Evolutionary conservation across 2,888 invertebrate genomes (phyloP), one percentile per base, ranked within the genome.

Genomic region (Crossocerus cetratus): DNA sequence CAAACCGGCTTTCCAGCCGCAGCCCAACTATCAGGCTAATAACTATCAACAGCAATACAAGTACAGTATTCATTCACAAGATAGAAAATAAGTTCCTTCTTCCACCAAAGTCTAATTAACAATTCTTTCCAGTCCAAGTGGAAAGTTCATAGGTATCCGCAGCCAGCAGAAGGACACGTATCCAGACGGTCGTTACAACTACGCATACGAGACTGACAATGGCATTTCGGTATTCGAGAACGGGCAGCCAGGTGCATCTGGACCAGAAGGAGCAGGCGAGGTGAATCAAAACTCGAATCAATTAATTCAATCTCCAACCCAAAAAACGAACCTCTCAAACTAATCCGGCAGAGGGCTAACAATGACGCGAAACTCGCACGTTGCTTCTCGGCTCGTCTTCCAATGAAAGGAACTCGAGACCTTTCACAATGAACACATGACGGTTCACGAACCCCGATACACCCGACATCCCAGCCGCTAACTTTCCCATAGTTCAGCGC

Each of bases 121-220:
- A 18, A 3, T 66, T 56, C 5, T 11, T 49, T 53, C 23, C 56
- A 66, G 76, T 20, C 72, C 81, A 13, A 77, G 76, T 49, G 87
- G 84, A 43, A 83, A 81, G 42, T 83, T 81, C 44, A 86, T 87
- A 80, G 86, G 70, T 0, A 89, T 89, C 69, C 86, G 88, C 44
- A 88, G 82, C 63, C 88, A 89, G 66, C 71, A 74, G 0, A 82
- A 83, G 32, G 88, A 88, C 22, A 81, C 83, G 53, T 82, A 83
- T 43, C 89, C 89, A 2, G 89, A 89, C 67, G 89, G 89, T 57
- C 82, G 87, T 62, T 89, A 89, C 62, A 77, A 65, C 3, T 89
- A 76, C 79, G 88, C 88, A 64, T 90, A 89, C 76, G 89, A 90
- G 61, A 90, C 90, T 32, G 90, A 87, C 14, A 90, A 90, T 72